Base-by-base conservation (phyloP, 2,888 invertebrate species). In the Drosophila gaucha region DNA sequence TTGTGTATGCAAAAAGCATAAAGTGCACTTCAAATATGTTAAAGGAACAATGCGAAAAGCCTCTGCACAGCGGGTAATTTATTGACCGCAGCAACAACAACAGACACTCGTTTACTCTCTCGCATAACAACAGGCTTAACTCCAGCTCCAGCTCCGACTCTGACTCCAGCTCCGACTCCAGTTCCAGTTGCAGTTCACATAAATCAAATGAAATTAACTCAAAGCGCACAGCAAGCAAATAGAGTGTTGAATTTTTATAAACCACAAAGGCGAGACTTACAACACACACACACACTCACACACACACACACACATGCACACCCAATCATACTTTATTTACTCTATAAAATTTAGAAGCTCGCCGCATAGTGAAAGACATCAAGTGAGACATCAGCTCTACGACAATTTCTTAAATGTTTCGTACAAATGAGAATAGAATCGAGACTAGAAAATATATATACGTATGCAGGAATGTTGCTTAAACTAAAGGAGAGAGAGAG, bases 371-470 rank as follows among this genome's bases (percentile, higher is more conserved):
- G 39, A 2, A n/a, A 4, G 24, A 28, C 41, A 44, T 49, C 38
- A 59, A 63, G 59, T 56, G 56, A 24, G 67, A 59, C 74, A 50
- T 56, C 57, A 65, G 55, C 65, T 44, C 38, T 70, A 57, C 64
- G 76, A 86, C 86, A 83, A 83, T 83, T 86, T 86, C 86, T 79
- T 79, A 85, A 85, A 83, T 82, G 76, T 67, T 75, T 73, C 46
- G 59, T 64, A 65, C 80, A 88, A 83, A 83, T 86, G 77, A 86
- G 68, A 68, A 66, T 66, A 58, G 52, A 68, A 82, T 63, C 43
- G 57, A 47, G 65, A 41, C 57, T 24, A 63, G 24, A 57, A 62
- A 50, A 64, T 54, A 65, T n/a, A n/a, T n/a, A n/a, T n/a, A 51
- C 73, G 68, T 67, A 68, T 65, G 47, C 64, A 60, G 63, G 52